Evolutionary conservation across 2,888 invertebrate species (phyloP), one percentile per base, ranked within the genome.

Genomic region (Alloscopus bannaensis): DNA sequence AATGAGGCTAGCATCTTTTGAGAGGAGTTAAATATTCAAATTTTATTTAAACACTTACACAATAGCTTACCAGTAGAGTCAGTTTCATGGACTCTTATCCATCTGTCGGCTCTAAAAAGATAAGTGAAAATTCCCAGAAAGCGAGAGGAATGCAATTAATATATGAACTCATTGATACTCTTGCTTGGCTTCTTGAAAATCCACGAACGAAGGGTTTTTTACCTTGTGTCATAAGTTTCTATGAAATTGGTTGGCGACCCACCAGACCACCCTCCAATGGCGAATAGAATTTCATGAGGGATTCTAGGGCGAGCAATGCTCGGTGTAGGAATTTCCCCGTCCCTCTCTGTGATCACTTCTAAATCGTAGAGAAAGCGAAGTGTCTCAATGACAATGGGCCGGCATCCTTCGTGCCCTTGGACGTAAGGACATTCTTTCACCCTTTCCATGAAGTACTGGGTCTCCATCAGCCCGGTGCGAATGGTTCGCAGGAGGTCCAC

Each of bases 361-460:
- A 97, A 90, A 88, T 97, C 96, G 89, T 96, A 96, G 59, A 97
- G 91, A 88, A 97, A 97, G 87, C 94, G 95, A 45, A 97, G 89
- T 0, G 97, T 96, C 88, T 97, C 96, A 40, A 97, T 95, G 82
- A 97, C 94, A 83, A 97, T 92, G 0, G 96, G 96, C 18, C 94
- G 92, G 84, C 96, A 95, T 11, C 93, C 92, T 83, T 95, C 94
- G 87, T 94, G 94, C 65, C 93, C 93, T 13, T 92, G 91, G 0
- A 98, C 95, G 88, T 94, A 96, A 0, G 93, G 93, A 88, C 97
- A 95, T 83, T 94, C 94, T 88, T 95, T 95, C 0, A 96, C 88
- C 86, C 87, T 83, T 88, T 97, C 96, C 88, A 96, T 91, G 88
- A 97, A 97, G 88, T 94, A 97, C 90, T 95, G 91, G 1, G 96